Conservation (phyloP, 2,888 invertebrate genomes). For the Clistopyga incitator region DNA sequence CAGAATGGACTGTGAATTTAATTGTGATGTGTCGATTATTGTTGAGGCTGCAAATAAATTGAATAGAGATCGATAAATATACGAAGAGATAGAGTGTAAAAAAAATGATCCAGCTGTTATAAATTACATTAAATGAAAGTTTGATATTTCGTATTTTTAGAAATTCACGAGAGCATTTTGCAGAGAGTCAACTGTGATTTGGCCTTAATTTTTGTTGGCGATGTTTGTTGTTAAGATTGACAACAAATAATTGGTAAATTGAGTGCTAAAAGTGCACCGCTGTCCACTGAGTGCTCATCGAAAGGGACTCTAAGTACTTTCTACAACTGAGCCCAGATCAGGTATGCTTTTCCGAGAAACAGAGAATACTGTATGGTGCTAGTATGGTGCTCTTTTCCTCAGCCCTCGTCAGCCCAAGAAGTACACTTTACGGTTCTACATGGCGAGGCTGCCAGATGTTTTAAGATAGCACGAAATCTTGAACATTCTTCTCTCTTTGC, state of each 20-base stretch:
- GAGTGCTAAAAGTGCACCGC: background rate
- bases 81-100: too few relatives aligned
- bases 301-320: slow-evolving; percentile 51
- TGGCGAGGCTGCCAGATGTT: slow-evolving; percentile 54
- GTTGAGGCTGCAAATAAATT: too few relatives aligned
- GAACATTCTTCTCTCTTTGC: background rate
- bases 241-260: background rate
- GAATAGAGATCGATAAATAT: too few relatives aligned
- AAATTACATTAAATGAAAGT: background rate
- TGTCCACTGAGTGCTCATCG: background rate
- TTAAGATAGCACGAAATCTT: background rate
- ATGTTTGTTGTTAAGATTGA: background rate
- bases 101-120: background rate
- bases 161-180: background rate
- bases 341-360: slow-evolving; percentile 68
- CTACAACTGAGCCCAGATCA: slow-evolving; percentile 55
- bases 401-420: slow-evolving; percentile 30
- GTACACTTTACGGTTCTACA: slow-evolving; percentile 40
- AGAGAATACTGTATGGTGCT: slow-evolving; percentile 9
- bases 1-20: background rate
- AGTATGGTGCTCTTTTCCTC: slow-evolving; percentile 56
- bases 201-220: too few relatives aligned
- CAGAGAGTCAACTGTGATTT: background rate
- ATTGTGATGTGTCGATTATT: too few relatives aligned
- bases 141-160: background rate